Evolutionary conservation across 1,140 invertebrate species (phyloP), one percentile per base, ranked within the genome.

Genomic region (Bathynomus jamesi): DNA sequence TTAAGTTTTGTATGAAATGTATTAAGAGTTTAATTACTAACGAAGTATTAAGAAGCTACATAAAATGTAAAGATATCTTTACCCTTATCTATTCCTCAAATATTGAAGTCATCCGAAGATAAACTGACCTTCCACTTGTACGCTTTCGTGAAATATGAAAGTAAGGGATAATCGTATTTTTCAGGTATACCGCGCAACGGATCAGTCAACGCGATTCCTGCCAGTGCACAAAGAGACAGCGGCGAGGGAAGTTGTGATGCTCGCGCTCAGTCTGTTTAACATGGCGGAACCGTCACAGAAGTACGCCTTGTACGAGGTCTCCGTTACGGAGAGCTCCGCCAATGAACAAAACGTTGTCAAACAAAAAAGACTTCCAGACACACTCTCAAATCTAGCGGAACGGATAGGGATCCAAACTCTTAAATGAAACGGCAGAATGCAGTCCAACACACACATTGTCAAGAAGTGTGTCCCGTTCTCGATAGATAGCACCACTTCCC

Each of bases 211-310:
- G 85, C 98, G 98, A 84, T 99, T 96, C 84, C 87, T 99, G 69
- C 87, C 96, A 60, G 93, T 99, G 65, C 94, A 97, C 81, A 98
- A 98, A 86, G 96, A 99, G 82, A 99, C 96, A 2, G 98, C 95
- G 28, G 95, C 96, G 0, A 91, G 95, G 79, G 95, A 99, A 85
- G 95, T 99, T 63, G 95, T 99, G 0, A 98, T 99, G 94, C 84
- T 99, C 70, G 91, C 96, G 0, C 85, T 99, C 31, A 92, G 95
- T 81, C 96, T 99, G 81, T 99, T 98, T 83, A 93, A 94, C 61
- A 95, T 98, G 70, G 93, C 92, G 53, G 94, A 97, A 78, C 75
- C 72, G 21, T 77, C 76, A 21, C 71, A 69, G 10, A 91, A 93
- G 71, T 99, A 93, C 82, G 95, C 94, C 27, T 83, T 99, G 2